A percentile compares a stretch with the other conserved stretches of the same genome.
phyloP scores from a whole-genome alignment of 2,113 vertebrate species.

The Lophotis ruficrista region DNA sequence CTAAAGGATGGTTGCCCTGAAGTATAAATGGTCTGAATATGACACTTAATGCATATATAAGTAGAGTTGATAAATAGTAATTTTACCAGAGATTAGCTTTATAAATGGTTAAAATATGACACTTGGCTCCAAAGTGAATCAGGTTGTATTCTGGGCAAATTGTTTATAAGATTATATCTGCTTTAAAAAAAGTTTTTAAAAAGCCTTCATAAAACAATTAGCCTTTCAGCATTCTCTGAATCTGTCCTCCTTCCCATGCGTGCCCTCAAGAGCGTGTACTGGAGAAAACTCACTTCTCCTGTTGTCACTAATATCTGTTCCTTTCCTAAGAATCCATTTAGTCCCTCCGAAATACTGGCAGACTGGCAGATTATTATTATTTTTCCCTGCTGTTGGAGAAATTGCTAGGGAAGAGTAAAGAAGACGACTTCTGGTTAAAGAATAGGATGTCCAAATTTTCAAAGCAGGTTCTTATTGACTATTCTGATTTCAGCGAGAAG shows the following conservation, averaged over 20 bases:
- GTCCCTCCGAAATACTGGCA: background rate
- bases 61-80: conserved; percentile 28
- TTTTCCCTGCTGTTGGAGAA: background rate
- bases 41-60: background rate
- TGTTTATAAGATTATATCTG: conserved; percentile 41
- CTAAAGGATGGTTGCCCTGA: background rate
- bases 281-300: background rate
- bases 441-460: background rate
- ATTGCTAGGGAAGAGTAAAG: background rate
- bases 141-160: conserved; percentile 16
- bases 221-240: background rate
- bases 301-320: background rate
- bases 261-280: background rate
- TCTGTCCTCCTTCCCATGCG: background rate
- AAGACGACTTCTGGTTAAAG: background rate
- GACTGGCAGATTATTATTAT: background rate
- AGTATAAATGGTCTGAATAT: background rate
- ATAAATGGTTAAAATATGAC: conserved; percentile 34
- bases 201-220: background rate
- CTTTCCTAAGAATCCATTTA: conserved; percentile 35
- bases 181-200: conserved; percentile 10
- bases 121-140: conserved; percentile 49
- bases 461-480: background rate
- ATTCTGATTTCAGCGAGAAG: background rate
- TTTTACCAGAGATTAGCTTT: conserved; percentile 30